Evolutionary conservation across 2,888 invertebrate species (phyloP).

Genomic region (Ischnus inquisitorius): DNA sequence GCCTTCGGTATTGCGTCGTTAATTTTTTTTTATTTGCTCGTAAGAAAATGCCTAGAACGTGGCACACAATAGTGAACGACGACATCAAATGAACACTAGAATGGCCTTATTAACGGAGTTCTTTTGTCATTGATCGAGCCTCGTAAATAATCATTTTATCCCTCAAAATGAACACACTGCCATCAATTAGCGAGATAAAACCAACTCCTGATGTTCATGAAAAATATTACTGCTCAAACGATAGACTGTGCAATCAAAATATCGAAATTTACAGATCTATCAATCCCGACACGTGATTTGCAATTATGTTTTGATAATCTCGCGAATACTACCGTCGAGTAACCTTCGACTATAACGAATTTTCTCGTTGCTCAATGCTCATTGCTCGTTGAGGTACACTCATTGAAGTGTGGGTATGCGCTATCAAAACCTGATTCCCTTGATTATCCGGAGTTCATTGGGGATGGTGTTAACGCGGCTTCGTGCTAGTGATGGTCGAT

Average conservation of each 20-base stretch:
- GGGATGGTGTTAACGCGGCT: constrained; percentile 25
- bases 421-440: constrained; percentile 29
- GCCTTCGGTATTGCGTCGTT: constrained; percentile 6
- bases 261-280: too few relatives aligned
- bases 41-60: not conserved
- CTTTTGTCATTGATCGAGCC: too few relatives aligned
- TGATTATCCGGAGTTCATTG: constrained; percentile 53
- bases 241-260: too few relatives aligned
- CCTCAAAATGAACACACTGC: too few relatives aligned
- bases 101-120: not conserved
- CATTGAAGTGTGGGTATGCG: constrained; percentile 23
- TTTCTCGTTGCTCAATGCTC: too few relatives aligned
- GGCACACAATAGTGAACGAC: not conserved
- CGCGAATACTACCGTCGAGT: not conserved
- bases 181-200: too few relatives aligned
- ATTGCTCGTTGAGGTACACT: too few relatives aligned
- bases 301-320: not conserved
- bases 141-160: too few relatives aligned
- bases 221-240: too few relatives aligned
- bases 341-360: not conserved
- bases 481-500: constrained; percentile 1
- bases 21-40: constrained; percentile 6
- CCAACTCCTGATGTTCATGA: too few relatives aligned
- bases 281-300: not conserved
- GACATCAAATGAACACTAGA: not conserved